Percentiles rank a stretch among this genome's conserved stretches.
phyloP scores from a whole-genome alignment of 2,797 vertebrate species.

The Acanthiza pusilla region DNA sequence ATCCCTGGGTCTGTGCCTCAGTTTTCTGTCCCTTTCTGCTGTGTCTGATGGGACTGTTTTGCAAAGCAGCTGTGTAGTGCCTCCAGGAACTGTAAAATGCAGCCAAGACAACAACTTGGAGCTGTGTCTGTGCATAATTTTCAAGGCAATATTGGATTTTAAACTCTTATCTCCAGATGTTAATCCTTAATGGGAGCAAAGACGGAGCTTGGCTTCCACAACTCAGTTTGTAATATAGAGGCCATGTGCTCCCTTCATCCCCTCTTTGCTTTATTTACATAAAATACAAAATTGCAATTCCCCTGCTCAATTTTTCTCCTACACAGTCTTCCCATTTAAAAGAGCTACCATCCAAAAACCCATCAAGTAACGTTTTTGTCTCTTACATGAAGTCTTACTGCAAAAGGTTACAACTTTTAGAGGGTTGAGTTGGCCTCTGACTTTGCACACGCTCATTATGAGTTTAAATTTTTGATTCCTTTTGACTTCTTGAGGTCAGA shows the following conservation, averaged over 20 bases:
- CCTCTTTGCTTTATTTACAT: neutral
- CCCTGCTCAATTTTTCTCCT: neutral
- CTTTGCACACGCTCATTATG: neutral
- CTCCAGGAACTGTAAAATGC: neutral
- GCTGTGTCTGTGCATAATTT: neutral
- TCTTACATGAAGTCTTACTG: neutral
- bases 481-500: neutral
- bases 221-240: neutral
- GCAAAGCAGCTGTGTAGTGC: neutral
- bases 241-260: neutral
- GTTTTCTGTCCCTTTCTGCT: neutral
- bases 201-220: neutral
- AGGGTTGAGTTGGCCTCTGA: neutral
- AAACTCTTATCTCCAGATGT: constrained; percentile 59
- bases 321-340: neutral
- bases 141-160: constrained; percentile 22
- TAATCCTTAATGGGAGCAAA: constrained; percentile 28
- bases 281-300: neutral
- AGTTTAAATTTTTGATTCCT: neutral
- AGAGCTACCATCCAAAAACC: neutral
- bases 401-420: neutral
- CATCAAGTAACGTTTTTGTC: neutral
- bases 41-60: neutral
- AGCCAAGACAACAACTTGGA: neutral
- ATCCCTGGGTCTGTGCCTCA: neutral